Evolutionary conservation across 2,113 vertebrate genomes (phyloP).

Genomic region (Tyto alba): DNA sequence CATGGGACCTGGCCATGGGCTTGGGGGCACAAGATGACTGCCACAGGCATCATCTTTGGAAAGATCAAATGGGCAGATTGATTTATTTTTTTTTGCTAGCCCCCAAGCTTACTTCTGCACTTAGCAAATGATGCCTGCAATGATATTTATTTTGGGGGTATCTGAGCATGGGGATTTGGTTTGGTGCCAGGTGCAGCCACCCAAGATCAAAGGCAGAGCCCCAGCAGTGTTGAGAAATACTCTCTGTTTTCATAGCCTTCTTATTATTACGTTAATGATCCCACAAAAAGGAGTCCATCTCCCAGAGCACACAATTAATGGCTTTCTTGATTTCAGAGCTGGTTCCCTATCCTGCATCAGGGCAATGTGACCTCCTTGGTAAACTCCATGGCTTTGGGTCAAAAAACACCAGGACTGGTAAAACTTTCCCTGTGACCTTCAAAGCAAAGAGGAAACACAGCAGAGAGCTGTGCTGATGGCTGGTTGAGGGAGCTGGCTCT

Average conservation of each 20-base stretch:
- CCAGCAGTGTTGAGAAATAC: not conserved
- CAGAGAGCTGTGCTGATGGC: not conserved
- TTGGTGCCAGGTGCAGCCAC: not conserved
- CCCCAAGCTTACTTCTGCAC: not conserved
- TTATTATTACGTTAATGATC: not conserved
- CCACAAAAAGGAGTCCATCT: not conserved
- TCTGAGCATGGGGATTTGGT: not conserved
- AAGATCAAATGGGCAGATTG: not conserved
- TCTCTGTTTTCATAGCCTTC: not conserved
- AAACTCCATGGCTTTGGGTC: not conserved
- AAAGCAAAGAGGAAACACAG: not conserved
- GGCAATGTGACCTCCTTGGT: not conserved
- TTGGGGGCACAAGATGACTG: not conserved
- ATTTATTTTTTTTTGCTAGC: not conserved
- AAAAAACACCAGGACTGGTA: not conserved
- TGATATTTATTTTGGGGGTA: not conserved
- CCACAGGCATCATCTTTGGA: not conserved
- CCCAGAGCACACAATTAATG: not conserved
- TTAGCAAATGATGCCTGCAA: rapidly evolving
- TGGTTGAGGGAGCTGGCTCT: not conserved
- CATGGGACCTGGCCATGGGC: rapidly evolving
- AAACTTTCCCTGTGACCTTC: not conserved
- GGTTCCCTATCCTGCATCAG: not conserved
- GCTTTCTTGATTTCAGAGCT: not conserved
- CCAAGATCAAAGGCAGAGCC: not conserved